Evolutionary conservation across 2,888 invertebrate genomes (phyloP).

Genomic region (Epinotia brunnichana): DNA sequence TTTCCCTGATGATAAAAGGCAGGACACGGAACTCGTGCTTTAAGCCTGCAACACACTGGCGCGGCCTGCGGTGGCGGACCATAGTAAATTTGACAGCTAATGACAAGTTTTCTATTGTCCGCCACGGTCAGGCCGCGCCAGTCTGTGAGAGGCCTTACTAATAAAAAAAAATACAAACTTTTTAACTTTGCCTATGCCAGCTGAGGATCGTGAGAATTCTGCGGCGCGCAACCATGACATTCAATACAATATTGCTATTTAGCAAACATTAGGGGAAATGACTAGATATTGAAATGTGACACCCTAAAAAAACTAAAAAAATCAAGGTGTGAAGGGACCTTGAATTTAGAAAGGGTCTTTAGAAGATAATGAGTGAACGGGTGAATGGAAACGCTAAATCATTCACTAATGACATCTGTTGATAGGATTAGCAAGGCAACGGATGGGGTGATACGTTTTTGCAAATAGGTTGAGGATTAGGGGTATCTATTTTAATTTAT

Average conservation of each 20-base stretch:
- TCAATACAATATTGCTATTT: slow-evolving; percentile 44
- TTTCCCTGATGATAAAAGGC: neutral
- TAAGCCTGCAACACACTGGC: too few species aligned
- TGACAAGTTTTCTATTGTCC: too few species aligned
- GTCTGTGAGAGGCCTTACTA: too few species aligned
- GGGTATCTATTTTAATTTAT: slow-evolving; percentile 27
- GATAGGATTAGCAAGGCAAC: slow-evolving; percentile 43
- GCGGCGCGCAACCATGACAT: slow-evolving; percentile 40
- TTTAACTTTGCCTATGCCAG: slow-evolving; percentile 32
- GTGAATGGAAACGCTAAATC: slow-evolving; percentile 48
- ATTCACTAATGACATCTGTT: slow-evolving; percentile 46
- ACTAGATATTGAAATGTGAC: slow-evolving; percentile 46
- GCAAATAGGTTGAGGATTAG: slow-evolving; percentile 15
- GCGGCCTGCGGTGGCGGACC: too few species aligned
- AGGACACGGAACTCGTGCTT: too few species aligned
- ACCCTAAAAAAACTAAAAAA: slow-evolving; percentile 44
- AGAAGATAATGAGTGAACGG: slow-evolving; percentile 49
- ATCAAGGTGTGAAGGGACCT: slow-evolving; percentile 57
- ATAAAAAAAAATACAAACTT: slow-evolving; percentile 20
- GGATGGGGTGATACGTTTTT: slow-evolving; percentile 19
- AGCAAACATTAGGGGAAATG: slow-evolving; percentile 47
- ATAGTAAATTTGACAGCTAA: too few species aligned
- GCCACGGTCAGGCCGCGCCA: too few species aligned
- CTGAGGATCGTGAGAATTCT: slow-evolving; percentile 40
- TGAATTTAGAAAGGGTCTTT: slow-evolving; percentile 49